Evolutionary conservation across 2,888 invertebrate genomes (phyloP), one percentile per base, ranked within the genome.

Genomic region (Scaptomyza reducta): DNA sequence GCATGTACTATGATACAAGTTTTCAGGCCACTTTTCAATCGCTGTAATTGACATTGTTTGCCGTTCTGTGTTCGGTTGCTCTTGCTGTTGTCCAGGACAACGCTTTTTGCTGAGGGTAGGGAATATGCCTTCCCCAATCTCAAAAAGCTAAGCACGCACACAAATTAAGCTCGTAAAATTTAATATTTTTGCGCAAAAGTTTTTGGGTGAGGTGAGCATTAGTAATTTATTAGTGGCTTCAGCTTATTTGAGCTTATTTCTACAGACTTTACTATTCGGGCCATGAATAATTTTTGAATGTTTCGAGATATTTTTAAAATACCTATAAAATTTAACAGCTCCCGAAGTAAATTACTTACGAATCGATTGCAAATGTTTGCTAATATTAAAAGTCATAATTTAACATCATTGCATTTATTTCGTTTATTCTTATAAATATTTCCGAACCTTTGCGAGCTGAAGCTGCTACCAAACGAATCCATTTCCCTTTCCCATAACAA

Each of bases 151-250:
- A 65, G 56, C 85, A 88, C 89, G 85, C 72, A 70, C 88, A 73
- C 89, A 86, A 85, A 87, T 86, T 86, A 86, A 86, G 74, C 73
- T 87, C 85, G 89, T 86, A 88, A 86, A 86, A 86, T 86, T 86
- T 86, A 86, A 86, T 86, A 86, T 86, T 87, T 87, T 84, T 74
- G 58, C 47, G 18, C 62, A 64, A 66, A 65, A 79, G 67, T 72
- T 56, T 65, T 59, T 22, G 54, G 51, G 61, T 33, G 38, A 79
- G 76, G 73, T 79, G 64, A 65, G 63, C 50, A 72, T 70, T 65
- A 70, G 69, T 74, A 84, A 88, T 85, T 88, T 88, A 88, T 88
- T 78, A 74, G 79, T 63, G 59, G 63, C 61, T 45, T 53, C 61
- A 57, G 63, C 61, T 45, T 53, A 47, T 47, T 33, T 25, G 22